Conservation (phyloP, 2,888 invertebrate species). For the Scaptomyza caliginosa region DNA sequence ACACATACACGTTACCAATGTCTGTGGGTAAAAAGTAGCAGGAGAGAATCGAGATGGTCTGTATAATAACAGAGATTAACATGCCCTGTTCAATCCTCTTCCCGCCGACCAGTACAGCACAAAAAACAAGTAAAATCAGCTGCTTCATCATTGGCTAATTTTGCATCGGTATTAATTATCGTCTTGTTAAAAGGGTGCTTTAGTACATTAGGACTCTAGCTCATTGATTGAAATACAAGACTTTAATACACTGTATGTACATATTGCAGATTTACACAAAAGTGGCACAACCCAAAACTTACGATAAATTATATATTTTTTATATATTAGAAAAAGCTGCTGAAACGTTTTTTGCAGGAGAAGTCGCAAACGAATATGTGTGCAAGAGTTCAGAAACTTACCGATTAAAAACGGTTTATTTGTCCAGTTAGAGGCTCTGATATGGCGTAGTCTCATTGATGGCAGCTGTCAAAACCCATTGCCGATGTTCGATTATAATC, state of each 20-base stretch:
- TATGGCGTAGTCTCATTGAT: slow-evolving; percentile 6
- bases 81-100: background rate
- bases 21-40: background rate
- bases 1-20: background rate
- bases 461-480: background rate
- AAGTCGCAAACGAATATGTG: no score
- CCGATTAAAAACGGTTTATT: slow-evolving; percentile 1
- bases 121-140: slow-evolving; percentile 8
- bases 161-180: slow-evolving; percentile 56
- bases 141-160: slow-evolving; percentile 73
- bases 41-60: background rate
- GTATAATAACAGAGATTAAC: slow-evolving; percentile 47
- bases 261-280: no score
- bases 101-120: background rate
- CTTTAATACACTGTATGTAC: no score
- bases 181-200: slow-evolving; percentile 38
- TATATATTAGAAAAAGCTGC: no score
- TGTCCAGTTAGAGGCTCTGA: background rate
- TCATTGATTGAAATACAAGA: no score
- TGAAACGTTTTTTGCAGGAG: no score
- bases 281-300: no score
- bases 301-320: no score
- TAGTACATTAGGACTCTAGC: background rate
- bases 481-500: background rate
- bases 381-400: no score